Evolutionary conservation across 2,888 invertebrate genomes (phyloP).

Genomic region (Quadroppia sp.): DNA sequence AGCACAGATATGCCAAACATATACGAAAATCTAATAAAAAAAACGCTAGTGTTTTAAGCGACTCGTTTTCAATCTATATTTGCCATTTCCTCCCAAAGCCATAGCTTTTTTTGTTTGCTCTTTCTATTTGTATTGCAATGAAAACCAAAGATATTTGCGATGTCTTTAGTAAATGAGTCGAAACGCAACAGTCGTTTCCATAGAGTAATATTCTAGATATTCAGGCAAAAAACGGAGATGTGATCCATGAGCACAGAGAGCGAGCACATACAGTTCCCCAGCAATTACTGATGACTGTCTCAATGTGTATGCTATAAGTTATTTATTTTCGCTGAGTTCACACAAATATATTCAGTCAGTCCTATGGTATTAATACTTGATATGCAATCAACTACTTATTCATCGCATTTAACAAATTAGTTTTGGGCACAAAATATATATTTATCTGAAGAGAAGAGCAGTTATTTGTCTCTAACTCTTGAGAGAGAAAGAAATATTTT

Average conservation of each 20-base stretch:
- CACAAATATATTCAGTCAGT: constrained; percentile 4
- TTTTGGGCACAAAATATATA: constrained; percentile 12
- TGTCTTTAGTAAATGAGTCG: constrained; percentile 32
- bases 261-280: not conserved
- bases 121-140: constrained; percentile 10
- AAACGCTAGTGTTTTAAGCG: not conserved
- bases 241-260: constrained; percentile 29
- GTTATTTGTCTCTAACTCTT: not conserved
- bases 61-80: constrained; percentile 32
- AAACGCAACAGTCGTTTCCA: constrained; percentile 22
- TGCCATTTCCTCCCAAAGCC: constrained; percentile 1
- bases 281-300: constrained; percentile 19
- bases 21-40: not conserved
- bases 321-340: constrained; percentile 32
- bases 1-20: not conserved
- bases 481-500: not conserved
- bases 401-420: constrained; percentile 25
- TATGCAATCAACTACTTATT: constrained; percentile 31
- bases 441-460: not conserved
- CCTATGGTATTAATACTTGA: constrained; percentile 20
- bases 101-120: constrained; percentile 9
- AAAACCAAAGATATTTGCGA: constrained; percentile 27
- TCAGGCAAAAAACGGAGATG: not conserved
- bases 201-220: not conserved
- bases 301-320: constrained; percentile 31